phyloP scores from a whole-genome alignment of 2,888 invertebrate genomes.

The Caenorhabditis plicata region DNA sequence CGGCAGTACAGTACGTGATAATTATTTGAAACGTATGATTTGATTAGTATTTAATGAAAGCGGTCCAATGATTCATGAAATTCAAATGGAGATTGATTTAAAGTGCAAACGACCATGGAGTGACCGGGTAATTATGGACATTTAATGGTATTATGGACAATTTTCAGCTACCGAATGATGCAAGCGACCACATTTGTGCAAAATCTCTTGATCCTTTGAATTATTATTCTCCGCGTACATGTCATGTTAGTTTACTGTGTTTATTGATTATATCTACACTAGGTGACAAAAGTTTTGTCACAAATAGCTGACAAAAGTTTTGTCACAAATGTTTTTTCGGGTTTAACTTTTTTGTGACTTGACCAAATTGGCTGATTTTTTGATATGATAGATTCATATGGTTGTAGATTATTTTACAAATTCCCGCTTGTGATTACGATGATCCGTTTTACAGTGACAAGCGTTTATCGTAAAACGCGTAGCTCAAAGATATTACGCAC shows the following conservation, averaged over 20 bases:
- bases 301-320: too few species aligned
- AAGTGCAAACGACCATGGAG: conserved; percentile 54
- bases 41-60: conserved; percentile 52
- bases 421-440: too few species aligned
- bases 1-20: conserved; percentile 42
- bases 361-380: too few species aligned
- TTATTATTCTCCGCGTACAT: conserved; percentile 54
- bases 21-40: background rate
- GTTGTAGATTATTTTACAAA: too few species aligned
- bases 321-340: too few species aligned
- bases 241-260: conserved; percentile 40
- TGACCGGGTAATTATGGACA: conserved; percentile 29
- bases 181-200: conserved; percentile 58
- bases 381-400: too few species aligned
- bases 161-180: conserved; percentile 43
- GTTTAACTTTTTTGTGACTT: too few species aligned
- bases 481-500: too few species aligned
- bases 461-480: too few species aligned
- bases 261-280: background rate
- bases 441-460: too few species aligned
- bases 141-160: background rate
- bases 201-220: conserved; percentile 52
- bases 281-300: too few species aligned
- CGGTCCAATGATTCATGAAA: conserved; percentile 56
- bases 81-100: conserved; percentile 56